Percentiles rank a stretch among this genome's conserved stretches.
These are phyloP conservation scores for Eospalax fontanierii DNA, from an alignment of 2,797 vertebrate genomes.

Conservation along the genomic window DNA sequence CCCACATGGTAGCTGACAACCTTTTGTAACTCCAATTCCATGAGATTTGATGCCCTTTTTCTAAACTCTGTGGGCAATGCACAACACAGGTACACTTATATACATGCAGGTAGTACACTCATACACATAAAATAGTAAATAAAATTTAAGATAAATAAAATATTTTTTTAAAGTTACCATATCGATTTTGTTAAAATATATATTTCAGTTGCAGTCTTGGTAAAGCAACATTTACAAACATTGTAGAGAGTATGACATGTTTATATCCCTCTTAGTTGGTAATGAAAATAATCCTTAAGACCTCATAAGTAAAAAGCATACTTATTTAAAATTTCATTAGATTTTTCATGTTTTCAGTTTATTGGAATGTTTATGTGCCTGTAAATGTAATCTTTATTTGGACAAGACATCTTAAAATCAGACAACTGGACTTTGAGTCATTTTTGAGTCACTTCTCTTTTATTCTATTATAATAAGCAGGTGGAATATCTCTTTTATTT, in stretches of 20 bases:
- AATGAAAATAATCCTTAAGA: not conserved
- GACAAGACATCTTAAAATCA: not conserved
- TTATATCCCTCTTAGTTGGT: not conserved
- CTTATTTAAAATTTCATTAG: not conserved
- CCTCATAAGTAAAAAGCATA: not conserved
- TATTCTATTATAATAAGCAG: not conserved
- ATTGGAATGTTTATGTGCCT: slow-evolving; percentile 38
- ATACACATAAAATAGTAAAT: too few relatives aligned
- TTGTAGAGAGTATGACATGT: not conserved
- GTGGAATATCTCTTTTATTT: not conserved
- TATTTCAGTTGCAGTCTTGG: slow-evolving; percentile 12
- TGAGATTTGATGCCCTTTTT: too few relatives aligned
- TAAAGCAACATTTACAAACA: slow-evolving; percentile 27
- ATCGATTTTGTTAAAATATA: slow-evolving; percentile 12
- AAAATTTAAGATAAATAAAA: too few relatives aligned
- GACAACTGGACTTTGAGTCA: slow-evolving; percentile 13
- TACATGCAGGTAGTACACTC: too few relatives aligned
- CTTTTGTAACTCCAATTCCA: too few relatives aligned
- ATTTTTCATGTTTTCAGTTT: slow-evolving; percentile 50
- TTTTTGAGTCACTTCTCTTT: not conserved
- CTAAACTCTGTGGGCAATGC: too few relatives aligned
- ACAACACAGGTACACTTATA: too few relatives aligned
- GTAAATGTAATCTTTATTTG: not conserved
- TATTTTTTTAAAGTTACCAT: slow-evolving; percentile 13
- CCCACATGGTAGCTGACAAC: too few relatives aligned